phyloP scores from a whole-genome alignment of 2,113 vertebrate genomes.

The Petrocephalus zakoni region DNA sequence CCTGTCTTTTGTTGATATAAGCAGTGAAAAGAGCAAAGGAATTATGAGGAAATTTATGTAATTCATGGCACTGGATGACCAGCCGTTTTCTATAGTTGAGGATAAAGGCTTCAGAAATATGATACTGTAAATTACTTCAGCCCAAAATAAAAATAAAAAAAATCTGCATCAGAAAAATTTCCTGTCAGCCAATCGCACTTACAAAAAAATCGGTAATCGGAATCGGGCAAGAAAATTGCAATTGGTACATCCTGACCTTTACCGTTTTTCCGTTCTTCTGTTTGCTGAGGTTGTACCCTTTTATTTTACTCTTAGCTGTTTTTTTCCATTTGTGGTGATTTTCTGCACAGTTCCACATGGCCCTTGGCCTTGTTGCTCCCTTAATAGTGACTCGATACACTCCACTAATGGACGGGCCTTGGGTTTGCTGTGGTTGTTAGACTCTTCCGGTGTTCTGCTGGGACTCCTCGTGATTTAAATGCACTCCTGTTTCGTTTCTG shows the following conservation, averaged over 20 bases:
- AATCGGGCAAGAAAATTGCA: too few relatives aligned
- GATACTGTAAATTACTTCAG: too few relatives aligned
- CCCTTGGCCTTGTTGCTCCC: background rate
- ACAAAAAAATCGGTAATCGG: too few relatives aligned
- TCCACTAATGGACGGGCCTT: background rate
- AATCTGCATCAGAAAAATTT: too few relatives aligned
- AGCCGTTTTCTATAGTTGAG: too few relatives aligned
- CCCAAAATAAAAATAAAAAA: too few relatives aligned
- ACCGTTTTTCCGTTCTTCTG: background rate
- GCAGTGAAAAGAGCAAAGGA: too few relatives aligned
- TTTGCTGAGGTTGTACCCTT: background rate
- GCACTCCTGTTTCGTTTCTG: background rate
- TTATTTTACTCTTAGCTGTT: background rate
- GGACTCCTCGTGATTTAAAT: background rate
- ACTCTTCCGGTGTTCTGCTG: background rate
- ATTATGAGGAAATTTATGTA: too few relatives aligned
- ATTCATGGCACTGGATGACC: too few relatives aligned
- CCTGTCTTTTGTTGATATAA: too few relatives aligned
- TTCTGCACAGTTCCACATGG: background rate
- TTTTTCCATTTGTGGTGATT: background rate
- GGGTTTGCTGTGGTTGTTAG: background rate
- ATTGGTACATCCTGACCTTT: background rate
- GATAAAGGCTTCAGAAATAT: too few relatives aligned
- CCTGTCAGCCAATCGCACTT: too few relatives aligned
- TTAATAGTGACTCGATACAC: background rate